Percentiles rank a stretch among this genome's conserved stretches.
phyloP scores from a whole-genome alignment of 53 echinoderm and acorn worm genomes.

The Henricia sp. region DNA sequence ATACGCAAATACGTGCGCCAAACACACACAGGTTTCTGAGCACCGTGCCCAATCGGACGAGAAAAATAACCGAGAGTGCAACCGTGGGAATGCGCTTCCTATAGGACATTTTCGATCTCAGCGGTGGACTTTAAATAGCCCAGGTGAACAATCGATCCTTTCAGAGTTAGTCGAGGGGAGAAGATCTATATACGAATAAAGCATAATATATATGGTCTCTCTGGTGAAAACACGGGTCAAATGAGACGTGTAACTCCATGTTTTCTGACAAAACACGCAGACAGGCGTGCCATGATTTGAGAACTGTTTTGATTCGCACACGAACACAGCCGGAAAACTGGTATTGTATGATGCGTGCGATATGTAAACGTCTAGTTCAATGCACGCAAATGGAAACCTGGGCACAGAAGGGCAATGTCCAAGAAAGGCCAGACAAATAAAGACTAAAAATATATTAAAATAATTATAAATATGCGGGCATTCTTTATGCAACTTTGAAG shows the following conservation, averaged over 20 bases:
- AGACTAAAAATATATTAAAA: neutral
- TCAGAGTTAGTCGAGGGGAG: conserved; percentile 20
- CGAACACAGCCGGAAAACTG: neutral
- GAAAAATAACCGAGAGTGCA: neutral
- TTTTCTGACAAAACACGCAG: conserved; percentile 39
- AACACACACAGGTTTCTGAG: too few relatives aligned
- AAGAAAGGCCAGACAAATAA: too few relatives aligned
- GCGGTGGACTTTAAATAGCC: neutral
- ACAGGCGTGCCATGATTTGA: neutral
- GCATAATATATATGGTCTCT: too few relatives aligned
- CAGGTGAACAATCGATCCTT: conserved; percentile 31
- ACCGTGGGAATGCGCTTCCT: too few relatives aligned
- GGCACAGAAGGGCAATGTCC: too few relatives aligned
- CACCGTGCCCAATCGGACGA: too few relatives aligned
- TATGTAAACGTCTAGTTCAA: neutral
- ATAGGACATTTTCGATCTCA: too few relatives aligned
- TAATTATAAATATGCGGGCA: too few relatives aligned
- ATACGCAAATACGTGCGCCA: too few relatives aligned
- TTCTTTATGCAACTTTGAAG: too few relatives aligned
- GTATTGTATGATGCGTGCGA: neutral
- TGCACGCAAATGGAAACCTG: too few relatives aligned
- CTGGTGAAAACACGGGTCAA: neutral
- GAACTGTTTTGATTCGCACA: neutral
- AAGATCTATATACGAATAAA: conserved; percentile 12
- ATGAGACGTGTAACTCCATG: conserved; percentile 28